These are phyloP conservation scores for Drosophila quadrilineata DNA, from an alignment of 1,140 invertebrate genomes.

Conservation along the genomic window DNA sequence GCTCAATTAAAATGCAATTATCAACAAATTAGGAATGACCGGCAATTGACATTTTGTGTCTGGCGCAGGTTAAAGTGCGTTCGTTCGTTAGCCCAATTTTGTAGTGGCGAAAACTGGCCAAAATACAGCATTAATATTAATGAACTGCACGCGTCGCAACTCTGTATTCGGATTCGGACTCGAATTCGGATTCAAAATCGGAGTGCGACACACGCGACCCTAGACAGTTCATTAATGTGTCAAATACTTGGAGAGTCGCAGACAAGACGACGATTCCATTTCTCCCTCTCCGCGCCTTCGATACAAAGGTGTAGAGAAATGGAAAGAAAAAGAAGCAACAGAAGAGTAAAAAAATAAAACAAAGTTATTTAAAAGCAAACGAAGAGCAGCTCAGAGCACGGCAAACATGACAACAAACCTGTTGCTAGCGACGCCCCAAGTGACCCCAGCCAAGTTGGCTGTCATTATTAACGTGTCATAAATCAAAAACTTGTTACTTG, in stretches of 20 bases:
- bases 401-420: constrained; percentile 55
- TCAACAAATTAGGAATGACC: constrained; percentile 62
- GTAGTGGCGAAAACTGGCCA: constrained; percentile 40
- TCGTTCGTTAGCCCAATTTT: constrained; percentile 53
- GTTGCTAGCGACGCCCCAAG: constrained; percentile 47
- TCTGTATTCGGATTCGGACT: neutral
- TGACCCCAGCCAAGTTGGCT: constrained; percentile 46
- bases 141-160: constrained; percentile 44
- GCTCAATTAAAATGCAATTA: constrained; percentile 68
- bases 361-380: constrained; percentile 53
- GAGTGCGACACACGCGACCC: constrained; percentile 62
- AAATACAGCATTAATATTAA: constrained; percentile 68
- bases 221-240: constrained; percentile 75
- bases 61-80: constrained; percentile 51
- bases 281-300: no score
- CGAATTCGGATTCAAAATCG: neutral
- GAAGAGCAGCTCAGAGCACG: constrained; percentile 34
- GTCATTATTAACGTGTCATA: constrained; percentile 71
- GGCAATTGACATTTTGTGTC: constrained; percentile 58
- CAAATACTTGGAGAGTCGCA: constrained; percentile 62
- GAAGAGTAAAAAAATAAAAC: constrained; percentile 19
- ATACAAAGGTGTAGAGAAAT: no score
- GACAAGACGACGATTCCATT: constrained; percentile 26
- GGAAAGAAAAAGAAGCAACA: constrained; percentile 5
- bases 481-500: constrained; percentile 70